Percentiles rank a stretch among this genome's conserved stretches.
Conservation (phyloP, 2,888 invertebrate species). For the Drosophila nr. fundita region DNA sequence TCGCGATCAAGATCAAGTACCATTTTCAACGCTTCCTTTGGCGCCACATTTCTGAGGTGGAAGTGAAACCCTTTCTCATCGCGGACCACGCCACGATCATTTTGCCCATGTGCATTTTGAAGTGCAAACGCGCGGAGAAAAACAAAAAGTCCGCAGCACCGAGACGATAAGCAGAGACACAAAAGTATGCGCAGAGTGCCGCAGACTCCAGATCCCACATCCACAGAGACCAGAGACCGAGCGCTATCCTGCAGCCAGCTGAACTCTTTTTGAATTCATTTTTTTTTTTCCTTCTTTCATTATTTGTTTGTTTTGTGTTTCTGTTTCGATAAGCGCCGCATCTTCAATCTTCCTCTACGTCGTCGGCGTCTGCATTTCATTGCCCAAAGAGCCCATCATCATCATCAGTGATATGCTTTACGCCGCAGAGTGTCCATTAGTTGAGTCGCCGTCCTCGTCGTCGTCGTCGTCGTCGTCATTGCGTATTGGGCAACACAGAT, state of each 20-base stretch:
- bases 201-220: slow-evolving; percentile 30
- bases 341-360: slow-evolving; percentile 80
- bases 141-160: slow-evolving; percentile 69
- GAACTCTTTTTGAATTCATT: slow-evolving; percentile 65
- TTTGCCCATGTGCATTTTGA: slow-evolving; percentile 62
- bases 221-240: slow-evolving; percentile 28
- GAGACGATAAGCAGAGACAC: slow-evolving; percentile 68
- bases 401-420: slow-evolving; percentile 74
- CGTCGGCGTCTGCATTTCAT: slow-evolving; percentile 60
- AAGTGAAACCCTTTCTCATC: slow-evolving; percentile 55
- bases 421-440: slow-evolving; percentile 76
- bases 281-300: slow-evolving; percentile 21
- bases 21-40: slow-evolving; percentile 75
- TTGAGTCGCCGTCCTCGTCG: slow-evolving; percentile 48
- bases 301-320: slow-evolving; percentile 36
- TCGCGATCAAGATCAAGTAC: slow-evolving; percentile 74
- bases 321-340: slow-evolving; percentile 81
- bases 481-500: slow-evolving; percentile 67
- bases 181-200: slow-evolving; percentile 69
- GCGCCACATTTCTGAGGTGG: slow-evolving; percentile 73
- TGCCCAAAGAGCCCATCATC: slow-evolving; percentile 61
- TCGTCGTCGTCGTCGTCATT: slow-evolving; percentile 38
- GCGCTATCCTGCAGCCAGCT: slow-evolving; percentile 64
- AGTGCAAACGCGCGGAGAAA: slow-evolving; percentile 63
- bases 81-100: slow-evolving; percentile 30